Evolutionary conservation across 2,797 vertebrate genomes (phyloP), one percentile per base, ranked within the genome.

Genomic region (Avahi laniger): DNA sequence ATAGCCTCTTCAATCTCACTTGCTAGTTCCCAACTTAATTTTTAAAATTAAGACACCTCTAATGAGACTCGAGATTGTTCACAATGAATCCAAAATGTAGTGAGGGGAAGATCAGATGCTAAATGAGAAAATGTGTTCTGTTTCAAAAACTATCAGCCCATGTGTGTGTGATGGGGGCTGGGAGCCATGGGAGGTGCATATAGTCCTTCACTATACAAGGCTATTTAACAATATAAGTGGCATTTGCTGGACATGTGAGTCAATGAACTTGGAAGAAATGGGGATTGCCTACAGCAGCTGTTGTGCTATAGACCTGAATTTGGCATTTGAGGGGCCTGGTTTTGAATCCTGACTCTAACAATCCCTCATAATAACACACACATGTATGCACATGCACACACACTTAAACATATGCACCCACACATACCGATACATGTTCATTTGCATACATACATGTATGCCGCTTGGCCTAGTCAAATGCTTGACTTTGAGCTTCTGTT

Each of bases 41-140:
- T 96, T 97, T 52, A 89, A 97, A 97, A 96, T 97, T 81, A 97
- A 97, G 89, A 48, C 65, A 79, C 61, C 33, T 87, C 96, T 95
- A 94, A 91, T 48, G 75, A 97, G 90, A 92, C 85, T 94, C 54
- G 50, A 52, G 93, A 83, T 86, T 18, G 33, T 85, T 92, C 43
- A 79, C 41, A 24, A 69, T 72, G 83, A 95, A 93, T 85, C 69
- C 54, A 95, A 50, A 95, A 46, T 73, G 76, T 50, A 67, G 81
- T 15, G 63, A 78, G n/a, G 78, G 63, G 59, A 73, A 57, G 69
- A 86, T 43, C 84, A 87, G n/a, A 63, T 18, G 48, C 20, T 92
- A 54, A 78, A 18, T 73, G 72, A 75, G 89, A 88, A 91, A 78
- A 52, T 28, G 76, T 57, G 52, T 15, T 87, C 33, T 22, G 4